A percentile compares a stretch with the other conserved stretches of the same genome.
Conservation (phyloP, 2,797 vertebrate genomes). For the Orientallactaga sibirica region DNA sequence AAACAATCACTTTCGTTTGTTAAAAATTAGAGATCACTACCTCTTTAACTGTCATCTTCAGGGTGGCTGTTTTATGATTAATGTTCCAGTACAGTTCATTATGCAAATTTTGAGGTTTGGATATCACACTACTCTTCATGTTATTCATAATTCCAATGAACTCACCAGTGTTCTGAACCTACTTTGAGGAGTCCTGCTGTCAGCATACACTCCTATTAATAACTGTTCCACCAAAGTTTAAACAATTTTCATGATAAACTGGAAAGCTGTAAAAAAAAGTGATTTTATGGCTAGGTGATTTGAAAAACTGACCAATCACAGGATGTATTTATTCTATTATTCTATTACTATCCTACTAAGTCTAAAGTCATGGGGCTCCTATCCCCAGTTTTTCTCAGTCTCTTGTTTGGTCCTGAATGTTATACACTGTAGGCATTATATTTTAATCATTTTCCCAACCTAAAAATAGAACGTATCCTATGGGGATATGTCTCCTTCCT, state of each 20-base stretch:
- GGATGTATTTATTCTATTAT: not conserved
- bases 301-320: not conserved
- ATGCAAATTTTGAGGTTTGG: not conserved
- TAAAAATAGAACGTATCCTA: conserved; percentile 21
- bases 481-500: not conserved
- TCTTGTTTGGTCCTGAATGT: conserved; percentile 16
- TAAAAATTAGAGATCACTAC: conserved; percentile 26
- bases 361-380: not conserved
- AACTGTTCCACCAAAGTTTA: conserved; percentile 57
- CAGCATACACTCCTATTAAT: conserved; percentile 25
- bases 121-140: not conserved
- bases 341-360: not conserved
- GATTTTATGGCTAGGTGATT: not conserved
- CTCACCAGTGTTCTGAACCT: not conserved
- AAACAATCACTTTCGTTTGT: conserved; percentile 20
- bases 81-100: conserved; percentile 1
- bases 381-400: not conserved
- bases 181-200: not conserved
- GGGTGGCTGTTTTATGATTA: conserved; percentile 28
- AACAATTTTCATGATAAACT: not conserved
- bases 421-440: conserved; percentile 4
- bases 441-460: conserved; percentile 34
- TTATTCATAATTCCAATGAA: conserved; percentile 44
- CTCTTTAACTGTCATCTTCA: not conserved
- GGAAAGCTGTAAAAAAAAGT: conserved; percentile 18